Evolutionary conservation across 2,113 vertebrate genomes (phyloP).

Genomic region (Corythornis vintsioides): DNA sequence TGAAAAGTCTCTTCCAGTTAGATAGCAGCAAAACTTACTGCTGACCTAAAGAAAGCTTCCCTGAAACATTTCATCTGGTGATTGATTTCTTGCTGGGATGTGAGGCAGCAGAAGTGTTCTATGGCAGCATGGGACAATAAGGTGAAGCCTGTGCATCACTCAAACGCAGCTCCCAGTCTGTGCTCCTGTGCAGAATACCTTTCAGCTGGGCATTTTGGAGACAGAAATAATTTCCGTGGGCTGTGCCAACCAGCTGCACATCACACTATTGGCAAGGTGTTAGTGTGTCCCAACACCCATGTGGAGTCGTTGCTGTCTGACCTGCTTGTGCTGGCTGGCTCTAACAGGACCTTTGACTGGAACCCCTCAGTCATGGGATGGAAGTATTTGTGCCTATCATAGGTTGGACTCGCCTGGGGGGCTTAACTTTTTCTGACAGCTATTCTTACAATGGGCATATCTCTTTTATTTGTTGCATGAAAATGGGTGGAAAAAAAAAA

Average conservation of each 20-base stretch:
- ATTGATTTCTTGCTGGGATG: background rate
- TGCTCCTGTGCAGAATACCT: background rate
- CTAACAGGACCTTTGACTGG: background rate
- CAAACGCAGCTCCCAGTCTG: background rate
- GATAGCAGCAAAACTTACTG: background rate
- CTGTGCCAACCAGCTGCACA: background rate
- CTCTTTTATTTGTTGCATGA: background rate
- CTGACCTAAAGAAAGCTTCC: background rate
- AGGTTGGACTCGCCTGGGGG: background rate
- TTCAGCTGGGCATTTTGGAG: background rate
- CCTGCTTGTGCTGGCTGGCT: background rate
- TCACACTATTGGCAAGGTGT: background rate
- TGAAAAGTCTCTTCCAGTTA: background rate
- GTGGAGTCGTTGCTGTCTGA: background rate
- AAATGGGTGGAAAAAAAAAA: background rate
- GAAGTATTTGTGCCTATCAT: background rate
- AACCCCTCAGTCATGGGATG: background rate
- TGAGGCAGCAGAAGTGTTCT: background rate
- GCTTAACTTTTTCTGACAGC: background rate
- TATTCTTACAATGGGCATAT: background rate
- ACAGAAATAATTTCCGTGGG: background rate
- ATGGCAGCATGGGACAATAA: accelerated
- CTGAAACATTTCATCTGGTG: background rate
- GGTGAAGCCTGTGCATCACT: accelerated
- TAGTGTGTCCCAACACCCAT: background rate